Evolutionary conservation across 2,888 invertebrate species (phyloP).

Genomic region (Sesia apiformis): DNA sequence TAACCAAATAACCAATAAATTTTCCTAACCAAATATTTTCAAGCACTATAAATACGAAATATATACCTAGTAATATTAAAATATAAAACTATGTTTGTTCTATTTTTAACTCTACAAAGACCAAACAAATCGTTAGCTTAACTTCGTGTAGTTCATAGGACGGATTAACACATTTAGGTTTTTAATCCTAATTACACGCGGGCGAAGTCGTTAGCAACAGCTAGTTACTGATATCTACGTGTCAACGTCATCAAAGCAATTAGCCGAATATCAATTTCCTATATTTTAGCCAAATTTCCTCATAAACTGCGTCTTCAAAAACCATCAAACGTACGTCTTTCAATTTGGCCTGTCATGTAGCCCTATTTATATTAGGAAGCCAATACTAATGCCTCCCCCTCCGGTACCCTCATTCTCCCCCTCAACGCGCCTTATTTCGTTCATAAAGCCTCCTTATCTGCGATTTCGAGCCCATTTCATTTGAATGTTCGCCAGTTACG

Average conservation of each 20-base stretch:
- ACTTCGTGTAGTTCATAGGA: no score
- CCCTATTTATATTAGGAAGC: constrained; percentile 22
- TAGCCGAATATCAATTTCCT: background rate
- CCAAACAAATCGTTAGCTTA: no score
- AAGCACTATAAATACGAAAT: no score
- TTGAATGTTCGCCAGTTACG: constrained; percentile 51
- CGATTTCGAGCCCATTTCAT: constrained; percentile 67
- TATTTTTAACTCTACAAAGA: no score
- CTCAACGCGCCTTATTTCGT: constrained; percentile 37
- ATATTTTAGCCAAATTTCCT: background rate
- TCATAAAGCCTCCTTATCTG: constrained; percentile 60
- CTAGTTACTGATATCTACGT: background rate
- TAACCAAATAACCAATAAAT: no score
- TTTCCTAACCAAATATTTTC: no score
- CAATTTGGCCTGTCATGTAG: constrained; percentile 9
- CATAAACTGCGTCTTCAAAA: background rate
- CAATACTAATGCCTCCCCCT: constrained; percentile 19
- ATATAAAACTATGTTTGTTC: no score
- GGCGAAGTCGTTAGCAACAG: background rate
- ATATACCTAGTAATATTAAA: no score
- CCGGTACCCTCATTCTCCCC: constrained; percentile 12
- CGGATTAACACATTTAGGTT: no score
- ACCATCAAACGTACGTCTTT: background rate
- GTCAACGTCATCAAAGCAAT: no score
- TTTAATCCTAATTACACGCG: background rate